Percentiles rank a stretch among this genome's conserved stretches.
Evolutionary conservation across 2,797 vertebrate species (phyloP).

Genomic region (Eleutherodactylus coqui): DNA sequence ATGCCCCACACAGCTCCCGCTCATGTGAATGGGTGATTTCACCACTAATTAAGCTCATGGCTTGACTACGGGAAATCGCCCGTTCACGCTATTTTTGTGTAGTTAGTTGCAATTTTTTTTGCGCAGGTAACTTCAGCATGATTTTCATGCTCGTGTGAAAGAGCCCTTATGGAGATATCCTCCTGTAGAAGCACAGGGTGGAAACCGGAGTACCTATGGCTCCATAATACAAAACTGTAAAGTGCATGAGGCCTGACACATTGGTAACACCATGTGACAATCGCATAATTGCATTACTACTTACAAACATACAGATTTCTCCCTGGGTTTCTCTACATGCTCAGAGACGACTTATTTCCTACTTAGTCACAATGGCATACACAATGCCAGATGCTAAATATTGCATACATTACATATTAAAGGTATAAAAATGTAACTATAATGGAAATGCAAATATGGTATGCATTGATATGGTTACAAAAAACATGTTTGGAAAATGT

Average conservation of each 20-base stretch:
- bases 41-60: too few relatives aligned
- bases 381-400: not conserved
- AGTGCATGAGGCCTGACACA: not conserved
- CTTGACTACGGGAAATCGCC: too few relatives aligned
- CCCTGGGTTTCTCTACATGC: not conserved
- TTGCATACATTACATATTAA: not conserved
- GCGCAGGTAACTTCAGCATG: too few relatives aligned
- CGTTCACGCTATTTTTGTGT: too few relatives aligned
- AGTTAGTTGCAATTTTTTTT: too few relatives aligned
- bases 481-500: not conserved
- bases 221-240: not conserved
- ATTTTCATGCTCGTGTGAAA: too few relatives aligned
- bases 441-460: not conserved
- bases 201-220: not conserved
- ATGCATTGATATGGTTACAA: not conserved
- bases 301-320: not conserved
- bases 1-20: too few relatives aligned
- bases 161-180: too few relatives aligned
- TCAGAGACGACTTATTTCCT: not conserved
- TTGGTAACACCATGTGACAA: not conserved
- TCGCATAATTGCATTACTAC: not conserved
- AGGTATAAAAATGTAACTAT: not conserved
- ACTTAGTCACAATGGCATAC: not conserved
- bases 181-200: not conserved
- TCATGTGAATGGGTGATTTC: too few relatives aligned